Evolutionary conservation across 2,797 vertebrate genomes (phyloP).

Genomic region (Diceros bicornis): DNA sequence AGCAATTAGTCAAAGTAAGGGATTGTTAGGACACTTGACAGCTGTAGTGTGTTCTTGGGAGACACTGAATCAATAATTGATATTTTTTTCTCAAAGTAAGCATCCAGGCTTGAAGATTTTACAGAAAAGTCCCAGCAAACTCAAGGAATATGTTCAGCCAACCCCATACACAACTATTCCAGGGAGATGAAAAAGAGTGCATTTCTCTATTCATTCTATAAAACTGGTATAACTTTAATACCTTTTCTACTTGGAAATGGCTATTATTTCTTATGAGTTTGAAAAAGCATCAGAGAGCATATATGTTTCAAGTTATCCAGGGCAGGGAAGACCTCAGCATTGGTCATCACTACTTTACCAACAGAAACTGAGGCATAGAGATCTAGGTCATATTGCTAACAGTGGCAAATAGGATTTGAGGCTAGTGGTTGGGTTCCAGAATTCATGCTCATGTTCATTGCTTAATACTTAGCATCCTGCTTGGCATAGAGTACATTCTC

Average conservation of each 20-base stretch:
- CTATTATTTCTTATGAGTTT: background rate
- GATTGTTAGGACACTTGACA: background rate
- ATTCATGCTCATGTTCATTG: background rate
- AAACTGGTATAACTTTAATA: background rate
- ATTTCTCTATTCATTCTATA: background rate
- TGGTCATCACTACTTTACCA: background rate
- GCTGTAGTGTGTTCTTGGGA: background rate
- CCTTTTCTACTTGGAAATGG: background rate
- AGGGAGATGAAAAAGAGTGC: background rate
- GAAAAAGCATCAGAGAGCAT: background rate
- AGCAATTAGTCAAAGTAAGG: background rate
- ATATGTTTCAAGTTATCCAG: conserved; percentile 4
- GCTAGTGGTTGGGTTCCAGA: background rate
- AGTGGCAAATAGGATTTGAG: background rate
- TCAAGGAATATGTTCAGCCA: background rate
- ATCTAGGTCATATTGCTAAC: background rate
- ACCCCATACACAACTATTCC: background rate
- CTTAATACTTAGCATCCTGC: background rate
- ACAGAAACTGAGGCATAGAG: background rate
- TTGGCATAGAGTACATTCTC: background rate
- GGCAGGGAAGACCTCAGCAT: background rate
- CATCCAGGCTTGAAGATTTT: background rate
- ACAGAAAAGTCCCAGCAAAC: background rate
- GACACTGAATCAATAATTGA: background rate
- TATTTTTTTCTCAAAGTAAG: background rate